A percentile compares a stretch with the other conserved stretches of the same genome.
Evolutionary conservation across 1,140 invertebrate genomes (phyloP).

Genomic region (Camponotus floridanus): DNA sequence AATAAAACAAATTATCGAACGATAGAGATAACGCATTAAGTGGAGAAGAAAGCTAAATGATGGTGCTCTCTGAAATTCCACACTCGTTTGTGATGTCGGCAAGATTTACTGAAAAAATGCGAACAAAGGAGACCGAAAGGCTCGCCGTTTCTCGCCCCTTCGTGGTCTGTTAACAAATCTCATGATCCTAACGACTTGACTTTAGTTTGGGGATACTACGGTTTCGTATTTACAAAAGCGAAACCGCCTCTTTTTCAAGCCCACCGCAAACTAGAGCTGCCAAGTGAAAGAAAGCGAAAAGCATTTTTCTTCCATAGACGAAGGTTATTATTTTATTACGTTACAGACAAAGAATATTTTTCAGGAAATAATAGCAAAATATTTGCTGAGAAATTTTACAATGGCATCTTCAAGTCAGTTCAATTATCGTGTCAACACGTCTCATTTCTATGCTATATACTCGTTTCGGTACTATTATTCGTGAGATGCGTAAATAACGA

Average conservation of each 20-base stretch:
- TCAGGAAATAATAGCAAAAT: not conserved
- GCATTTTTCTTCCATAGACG: not conserved
- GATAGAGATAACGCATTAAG: constrained; percentile 8
- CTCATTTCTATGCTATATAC: not conserved
- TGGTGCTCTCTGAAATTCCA: constrained; percentile 64
- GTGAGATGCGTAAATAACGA: not conserved
- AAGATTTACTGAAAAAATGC: constrained; percentile 29
- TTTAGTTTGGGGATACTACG: constrained; percentile 16
- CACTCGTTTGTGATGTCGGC: constrained; percentile 19
- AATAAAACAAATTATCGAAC: constrained; percentile 26
- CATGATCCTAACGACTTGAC: constrained; percentile 70
- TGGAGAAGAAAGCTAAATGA: not conserved
- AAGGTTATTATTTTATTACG: too few relatives aligned
- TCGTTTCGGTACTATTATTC: not conserved
- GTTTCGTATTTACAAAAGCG: constrained; percentile 76
- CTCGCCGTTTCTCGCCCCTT: constrained; percentile 40
- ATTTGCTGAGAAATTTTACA: not conserved
- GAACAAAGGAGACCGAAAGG: constrained; percentile 42
- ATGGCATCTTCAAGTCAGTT: not conserved
- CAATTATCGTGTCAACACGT: not conserved
- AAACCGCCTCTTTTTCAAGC: constrained; percentile 46
- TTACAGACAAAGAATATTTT: too few relatives aligned
- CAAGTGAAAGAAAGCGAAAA: not conserved
- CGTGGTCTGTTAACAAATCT: constrained; percentile 71
- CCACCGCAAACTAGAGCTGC: not conserved